These are phyloP conservation scores for Penaeus monodon DNA, from an alignment of 2,888 invertebrate species.

Conservation along the genomic window DNA sequence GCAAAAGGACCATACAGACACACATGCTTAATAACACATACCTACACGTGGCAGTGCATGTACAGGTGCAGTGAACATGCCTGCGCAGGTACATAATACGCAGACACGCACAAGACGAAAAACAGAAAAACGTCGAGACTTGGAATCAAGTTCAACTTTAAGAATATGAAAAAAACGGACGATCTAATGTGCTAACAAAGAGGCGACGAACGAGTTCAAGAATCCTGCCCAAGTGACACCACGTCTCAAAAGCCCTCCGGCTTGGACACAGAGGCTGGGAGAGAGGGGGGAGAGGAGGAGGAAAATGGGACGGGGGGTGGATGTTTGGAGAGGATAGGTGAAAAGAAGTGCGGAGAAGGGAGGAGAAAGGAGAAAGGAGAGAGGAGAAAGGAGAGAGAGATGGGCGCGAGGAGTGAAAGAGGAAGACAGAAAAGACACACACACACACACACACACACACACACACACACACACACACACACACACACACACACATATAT, in stretches of 20 bases:
- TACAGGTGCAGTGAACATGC: background rate
- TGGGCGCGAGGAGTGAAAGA: conserved; percentile 2
- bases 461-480: background rate
- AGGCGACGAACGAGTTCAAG: no score
- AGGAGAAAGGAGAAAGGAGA: background rate
- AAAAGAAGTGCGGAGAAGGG: background rate
- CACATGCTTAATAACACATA: no score
- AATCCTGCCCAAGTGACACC: background rate
- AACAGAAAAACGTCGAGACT: background rate
- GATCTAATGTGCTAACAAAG: no score
- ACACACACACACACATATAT: conserved; percentile 20
- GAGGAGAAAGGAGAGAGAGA: background rate
- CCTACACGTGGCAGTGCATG: background rate
- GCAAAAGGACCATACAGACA: no score
- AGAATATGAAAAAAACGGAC: background rate
- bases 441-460: background rate
- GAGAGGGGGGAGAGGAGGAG: background rate
- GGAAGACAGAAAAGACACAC: background rate
- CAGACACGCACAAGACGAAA: background rate
- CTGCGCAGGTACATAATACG: background rate
- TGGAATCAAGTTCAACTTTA: background rate
- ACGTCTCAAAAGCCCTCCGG: background rate
- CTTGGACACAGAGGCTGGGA: background rate
- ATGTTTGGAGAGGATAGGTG: background rate
- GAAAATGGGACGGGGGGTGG: background rate